phyloP scores from a whole-genome alignment of 2,888 invertebrate genomes.

The Eilema caniola region DNA sequence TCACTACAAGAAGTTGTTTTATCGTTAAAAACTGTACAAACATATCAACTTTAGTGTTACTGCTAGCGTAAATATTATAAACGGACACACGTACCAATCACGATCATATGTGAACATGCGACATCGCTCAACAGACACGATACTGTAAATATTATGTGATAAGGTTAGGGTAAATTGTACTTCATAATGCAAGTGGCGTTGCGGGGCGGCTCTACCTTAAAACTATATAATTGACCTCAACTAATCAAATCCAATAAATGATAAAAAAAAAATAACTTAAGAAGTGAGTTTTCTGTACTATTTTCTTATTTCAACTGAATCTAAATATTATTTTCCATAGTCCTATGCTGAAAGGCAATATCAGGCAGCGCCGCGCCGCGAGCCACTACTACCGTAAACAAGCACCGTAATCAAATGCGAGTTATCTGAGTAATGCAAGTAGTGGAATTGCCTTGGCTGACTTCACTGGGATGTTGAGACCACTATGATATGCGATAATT shows the following conservation, averaged over 20 bases:
- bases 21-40: constrained; percentile 86
- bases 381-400: constrained; percentile 53
- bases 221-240: constrained; percentile 30
- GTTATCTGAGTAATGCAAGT: constrained; percentile 66
- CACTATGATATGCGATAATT: constrained; percentile 53
- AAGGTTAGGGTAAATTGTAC: constrained; percentile 76
- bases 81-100: constrained; percentile 64
- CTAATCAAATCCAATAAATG: neutral
- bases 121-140: constrained; percentile 66
- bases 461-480: constrained; percentile 40
- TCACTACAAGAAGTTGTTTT: constrained; percentile 81
- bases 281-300: no score
- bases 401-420: constrained; percentile 79
- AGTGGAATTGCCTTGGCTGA: constrained; percentile 49
- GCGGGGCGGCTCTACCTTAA: constrained; percentile 36
- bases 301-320: neutral
- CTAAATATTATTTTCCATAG: neutral
- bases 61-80: constrained; percentile 71
- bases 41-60: constrained; percentile 74
- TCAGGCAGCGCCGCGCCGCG: constrained; percentile 23
- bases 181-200: constrained; percentile 64
- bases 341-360: neutral
- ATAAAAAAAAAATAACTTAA: neutral
- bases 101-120: constrained; percentile 59
- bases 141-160: constrained; percentile 59